Percentiles rank a stretch among this genome's conserved stretches.
These are phyloP conservation scores for Eupithecia insigniata DNA, from an alignment of 2,888 invertebrate species.

Conservation along the genomic window DNA sequence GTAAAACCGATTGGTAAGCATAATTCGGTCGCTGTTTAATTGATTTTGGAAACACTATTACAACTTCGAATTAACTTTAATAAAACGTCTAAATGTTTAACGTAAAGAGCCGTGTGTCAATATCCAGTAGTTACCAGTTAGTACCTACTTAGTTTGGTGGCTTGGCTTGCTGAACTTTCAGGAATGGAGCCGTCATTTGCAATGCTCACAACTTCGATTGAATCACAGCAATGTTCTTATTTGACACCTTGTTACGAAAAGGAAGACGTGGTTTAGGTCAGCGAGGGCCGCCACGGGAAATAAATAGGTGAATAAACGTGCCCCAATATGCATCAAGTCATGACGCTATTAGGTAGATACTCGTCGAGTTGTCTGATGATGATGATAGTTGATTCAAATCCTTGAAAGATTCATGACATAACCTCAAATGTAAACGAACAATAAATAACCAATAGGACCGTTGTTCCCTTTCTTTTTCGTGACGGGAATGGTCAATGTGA, in stretches of 20 bases:
- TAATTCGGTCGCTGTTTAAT: no score
- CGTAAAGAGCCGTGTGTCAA: neutral
- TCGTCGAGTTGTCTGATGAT: slow-evolving; percentile 1
- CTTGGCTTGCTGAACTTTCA: neutral
- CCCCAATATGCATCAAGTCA: neutral
- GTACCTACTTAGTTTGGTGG: neutral
- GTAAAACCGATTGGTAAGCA: no score
- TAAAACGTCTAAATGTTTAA: neutral
- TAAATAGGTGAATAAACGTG: slow-evolving; percentile 2
- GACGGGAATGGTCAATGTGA: slow-evolving; percentile 19
- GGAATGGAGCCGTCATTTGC: neutral
- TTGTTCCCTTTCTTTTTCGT: slow-evolving; percentile 20
- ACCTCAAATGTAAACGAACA: slow-evolving; percentile 6
- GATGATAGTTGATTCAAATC: slow-evolving; percentile 12
- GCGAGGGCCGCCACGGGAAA: neutral
- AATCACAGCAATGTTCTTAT: neutral
- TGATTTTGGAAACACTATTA: neutral
- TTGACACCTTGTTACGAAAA: slow-evolving; percentile 1
- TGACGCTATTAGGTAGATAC: neutral
- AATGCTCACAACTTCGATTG: neutral
- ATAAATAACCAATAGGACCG: slow-evolving; percentile 20
- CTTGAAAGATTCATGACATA: slow-evolving; percentile 16
- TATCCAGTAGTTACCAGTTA: neutral
- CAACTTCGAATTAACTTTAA: neutral
- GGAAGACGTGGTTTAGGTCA: neutral